Conservation (phyloP, 2,888 invertebrate genomes). For the Azorinus chamasolen region DNA sequence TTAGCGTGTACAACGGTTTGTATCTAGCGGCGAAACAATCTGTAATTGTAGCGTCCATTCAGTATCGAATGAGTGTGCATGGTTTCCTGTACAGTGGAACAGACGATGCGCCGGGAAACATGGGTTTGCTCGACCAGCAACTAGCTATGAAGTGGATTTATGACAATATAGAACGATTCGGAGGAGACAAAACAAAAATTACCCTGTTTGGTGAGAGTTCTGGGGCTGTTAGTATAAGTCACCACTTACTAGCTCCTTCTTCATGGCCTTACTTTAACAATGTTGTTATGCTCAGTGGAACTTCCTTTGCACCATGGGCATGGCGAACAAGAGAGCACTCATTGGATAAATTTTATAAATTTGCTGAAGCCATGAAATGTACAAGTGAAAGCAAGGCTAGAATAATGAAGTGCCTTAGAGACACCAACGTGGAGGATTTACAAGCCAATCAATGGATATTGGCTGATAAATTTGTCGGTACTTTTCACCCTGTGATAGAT, state of each 20-base stretch:
- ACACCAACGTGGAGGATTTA: constrained; percentile 48
- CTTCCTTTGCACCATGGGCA: constrained; percentile 73
- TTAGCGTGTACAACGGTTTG: constrained; percentile 88
- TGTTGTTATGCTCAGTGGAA: constrained; percentile 78
- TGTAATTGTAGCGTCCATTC: constrained; percentile 97
- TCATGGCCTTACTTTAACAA: constrained; percentile 73
- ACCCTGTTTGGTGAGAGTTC: constrained; percentile 83
- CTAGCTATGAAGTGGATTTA: constrained; percentile 97
- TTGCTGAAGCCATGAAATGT: constrained; percentile 85
- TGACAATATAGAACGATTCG: constrained; percentile 91
- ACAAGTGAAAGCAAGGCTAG: constrained; percentile 25
- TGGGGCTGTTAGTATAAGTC: constrained; percentile 74
- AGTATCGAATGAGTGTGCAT: constrained; percentile 96
- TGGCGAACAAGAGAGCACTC: constrained; percentile 38
- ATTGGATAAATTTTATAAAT: constrained; percentile 90
- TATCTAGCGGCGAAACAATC: constrained; percentile 94
- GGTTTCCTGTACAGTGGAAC: constrained; percentile 96
- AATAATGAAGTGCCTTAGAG: constrained; percentile 67
- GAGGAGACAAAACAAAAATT: constrained; percentile 75
- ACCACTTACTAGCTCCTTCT: constrained; percentile 74
- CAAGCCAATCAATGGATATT: constrained; percentile 59
- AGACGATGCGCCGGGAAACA: constrained; percentile 94
- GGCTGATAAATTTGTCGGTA: constrained; percentile 28
- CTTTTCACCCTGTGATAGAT: constrained; percentile 89
- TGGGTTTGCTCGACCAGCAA: constrained; percentile 97